phyloP scores from a whole-genome alignment of 2,113 vertebrate species.

The Coracopsis vasa region DNA sequence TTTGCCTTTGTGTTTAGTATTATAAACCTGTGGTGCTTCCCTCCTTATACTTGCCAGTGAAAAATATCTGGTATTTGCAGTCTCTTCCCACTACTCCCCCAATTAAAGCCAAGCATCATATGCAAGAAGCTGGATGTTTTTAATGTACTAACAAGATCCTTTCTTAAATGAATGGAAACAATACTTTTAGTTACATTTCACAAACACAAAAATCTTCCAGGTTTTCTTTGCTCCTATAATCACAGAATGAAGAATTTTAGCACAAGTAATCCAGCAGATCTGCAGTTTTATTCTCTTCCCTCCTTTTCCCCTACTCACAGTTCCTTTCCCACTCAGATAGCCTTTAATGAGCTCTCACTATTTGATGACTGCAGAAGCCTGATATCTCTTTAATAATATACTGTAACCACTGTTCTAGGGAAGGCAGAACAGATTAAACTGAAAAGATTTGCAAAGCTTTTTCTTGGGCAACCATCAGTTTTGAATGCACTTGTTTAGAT shows the following conservation, averaged over 20 bases:
- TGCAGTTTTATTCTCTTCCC: not conserved
- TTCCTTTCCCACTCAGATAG: not conserved
- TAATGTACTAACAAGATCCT: not conserved
- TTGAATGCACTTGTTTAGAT: not conserved
- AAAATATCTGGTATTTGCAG: not conserved
- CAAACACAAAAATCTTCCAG: not conserved
- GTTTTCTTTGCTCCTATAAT: not conserved
- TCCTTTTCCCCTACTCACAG: rapidly evolving
- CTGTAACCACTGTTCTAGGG: constrained; percentile 2
- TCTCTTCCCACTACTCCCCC: not conserved
- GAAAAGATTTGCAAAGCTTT: not conserved
- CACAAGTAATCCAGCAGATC: not conserved
- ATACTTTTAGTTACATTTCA: not conserved
- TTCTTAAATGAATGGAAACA: not conserved
- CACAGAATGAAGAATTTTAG: not conserved
- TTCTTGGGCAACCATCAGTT: not conserved
- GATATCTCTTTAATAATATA: not conserved
- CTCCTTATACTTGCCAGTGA: not conserved
- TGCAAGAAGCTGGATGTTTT: not conserved
- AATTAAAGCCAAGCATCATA: not conserved
- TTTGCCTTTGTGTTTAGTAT: not conserved
- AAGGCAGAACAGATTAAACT: not conserved
- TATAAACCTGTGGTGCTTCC: not conserved
- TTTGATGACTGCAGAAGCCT: not conserved
- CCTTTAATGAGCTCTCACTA: not conserved